phyloP scores from a whole-genome alignment of 2,888 invertebrate genomes.

The Drosophila nr. perissopoda region DNA sequence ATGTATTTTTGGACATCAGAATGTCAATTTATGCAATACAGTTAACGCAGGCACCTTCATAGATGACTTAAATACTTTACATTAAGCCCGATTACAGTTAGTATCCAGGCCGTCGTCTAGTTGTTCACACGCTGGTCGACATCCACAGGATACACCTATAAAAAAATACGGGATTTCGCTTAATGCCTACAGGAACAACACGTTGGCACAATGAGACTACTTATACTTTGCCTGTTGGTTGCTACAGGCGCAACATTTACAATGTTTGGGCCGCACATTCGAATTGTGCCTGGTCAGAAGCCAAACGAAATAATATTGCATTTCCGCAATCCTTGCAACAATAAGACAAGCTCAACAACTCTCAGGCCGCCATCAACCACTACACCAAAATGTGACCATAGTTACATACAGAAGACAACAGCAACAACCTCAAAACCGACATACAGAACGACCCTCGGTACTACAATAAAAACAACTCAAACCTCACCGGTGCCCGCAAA shows the following conservation, averaged over 20 bases:
- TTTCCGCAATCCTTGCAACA: constrained; percentile 66
- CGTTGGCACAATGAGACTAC: constrained; percentile 52
- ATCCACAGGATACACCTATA: constrained; percentile 8
- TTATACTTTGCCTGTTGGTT: constrained; percentile 55
- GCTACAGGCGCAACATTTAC: constrained; percentile 65
- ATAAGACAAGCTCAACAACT: constrained; percentile 63
- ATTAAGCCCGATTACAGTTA: constrained; percentile 26
- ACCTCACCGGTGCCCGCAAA: background rate
- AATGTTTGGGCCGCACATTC: constrained; percentile 62
- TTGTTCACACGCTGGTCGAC: constrained; percentile 14
- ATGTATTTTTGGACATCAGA: constrained; percentile 27
- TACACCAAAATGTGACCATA: constrained; percentile 45
- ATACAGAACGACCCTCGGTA: background rate
- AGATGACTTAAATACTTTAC: constrained; percentile 55
- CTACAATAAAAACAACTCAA: background rate
- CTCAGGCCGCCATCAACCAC: constrained; percentile 52
- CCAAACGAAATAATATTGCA: constrained; percentile 66
- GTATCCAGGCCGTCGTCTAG: constrained; percentile 51
- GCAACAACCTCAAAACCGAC: constrained; percentile 6
- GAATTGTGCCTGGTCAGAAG: constrained; percentile 54
- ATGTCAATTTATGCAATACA: constrained; percentile 38
- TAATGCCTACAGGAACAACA: background rate
- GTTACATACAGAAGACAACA: constrained; percentile 17
- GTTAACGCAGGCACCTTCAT: background rate
- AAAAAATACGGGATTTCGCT: background rate